phyloP scores from a whole-genome alignment of 2,888 invertebrate genomes.

The Macrosoma leucophasiata region DNA sequence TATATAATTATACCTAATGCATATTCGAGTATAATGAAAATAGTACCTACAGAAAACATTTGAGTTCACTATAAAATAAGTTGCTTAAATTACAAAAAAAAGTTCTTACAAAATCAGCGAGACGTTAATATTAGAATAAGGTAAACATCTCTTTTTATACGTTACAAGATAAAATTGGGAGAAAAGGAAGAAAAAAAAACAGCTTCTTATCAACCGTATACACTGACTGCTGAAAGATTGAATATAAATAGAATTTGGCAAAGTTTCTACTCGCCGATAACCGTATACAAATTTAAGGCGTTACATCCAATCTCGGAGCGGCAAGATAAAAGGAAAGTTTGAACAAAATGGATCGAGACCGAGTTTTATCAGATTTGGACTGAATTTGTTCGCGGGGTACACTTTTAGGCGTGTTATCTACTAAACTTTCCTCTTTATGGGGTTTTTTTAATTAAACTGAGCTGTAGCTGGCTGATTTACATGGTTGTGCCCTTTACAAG shows the following conservation, averaged over 20 bases:
- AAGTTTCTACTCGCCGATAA: slow-evolving; percentile 42
- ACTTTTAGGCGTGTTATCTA: slow-evolving; percentile 31
- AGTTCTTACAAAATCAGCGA: too few species aligned
- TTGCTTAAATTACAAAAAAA: too few species aligned
- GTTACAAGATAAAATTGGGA: neutral
- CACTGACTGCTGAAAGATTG: slow-evolving; percentile 41
- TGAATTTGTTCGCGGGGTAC: slow-evolving; percentile 33
- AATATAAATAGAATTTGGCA: slow-evolving; percentile 43
- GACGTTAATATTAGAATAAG: too few species aligned
- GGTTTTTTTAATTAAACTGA: slow-evolving; percentile 32
- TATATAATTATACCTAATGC: too few species aligned
- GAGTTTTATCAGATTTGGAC: slow-evolving; percentile 37
- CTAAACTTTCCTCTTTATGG: slow-evolving; percentile 27
- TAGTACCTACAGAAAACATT: too few species aligned
- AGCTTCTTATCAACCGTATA: slow-evolving; percentile 33
- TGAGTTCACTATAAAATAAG: too few species aligned
- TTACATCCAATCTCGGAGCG: slow-evolving; percentile 33
- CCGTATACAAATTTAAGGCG: slow-evolving; percentile 46
- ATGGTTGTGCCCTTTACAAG: too few species aligned
- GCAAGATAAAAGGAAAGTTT: slow-evolving; percentile 49
- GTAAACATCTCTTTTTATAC: too few species aligned
- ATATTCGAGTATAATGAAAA: too few species aligned
- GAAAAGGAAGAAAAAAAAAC: slow-evolving; percentile 8
- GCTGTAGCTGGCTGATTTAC: too few species aligned
- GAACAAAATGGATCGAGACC: slow-evolving; percentile 41